phyloP scores from a whole-genome alignment of 2,797 vertebrate species.

The Tapera naevia region DNA sequence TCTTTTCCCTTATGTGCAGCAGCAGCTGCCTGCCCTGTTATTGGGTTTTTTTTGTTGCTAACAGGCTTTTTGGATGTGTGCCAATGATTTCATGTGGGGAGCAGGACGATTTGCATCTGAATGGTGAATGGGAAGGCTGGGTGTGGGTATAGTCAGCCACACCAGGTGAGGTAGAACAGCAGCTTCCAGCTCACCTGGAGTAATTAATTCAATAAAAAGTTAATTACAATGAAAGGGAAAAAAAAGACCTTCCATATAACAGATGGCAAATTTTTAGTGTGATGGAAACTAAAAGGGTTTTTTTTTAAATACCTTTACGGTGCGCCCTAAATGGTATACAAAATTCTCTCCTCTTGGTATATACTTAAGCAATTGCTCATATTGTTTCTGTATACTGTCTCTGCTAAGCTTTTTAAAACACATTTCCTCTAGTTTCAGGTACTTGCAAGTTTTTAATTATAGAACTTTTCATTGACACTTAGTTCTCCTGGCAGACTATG shows the following conservation, averaged over 20 bases:
- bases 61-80: slow-evolving; percentile 23
- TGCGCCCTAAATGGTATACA: neutral
- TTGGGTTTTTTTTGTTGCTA: neutral
- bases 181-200: slow-evolving; percentile 58
- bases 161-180: slow-evolving; percentile 41
- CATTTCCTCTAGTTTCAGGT: neutral
- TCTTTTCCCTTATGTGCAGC: neutral
- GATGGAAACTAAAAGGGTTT: neutral
- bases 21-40: slow-evolving; percentile 36
- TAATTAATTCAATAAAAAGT: slow-evolving; percentile 66
- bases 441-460: neutral
- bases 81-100: slow-evolving; percentile 3
- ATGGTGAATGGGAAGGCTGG: slow-evolving; percentile 22
- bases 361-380: neutral
- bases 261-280: slow-evolving; percentile 46
- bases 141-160: neutral
- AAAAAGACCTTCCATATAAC: slow-evolving; percentile 20
- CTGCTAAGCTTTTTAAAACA: neutral
- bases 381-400: neutral
- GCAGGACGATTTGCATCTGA: slow-evolving; percentile 35
- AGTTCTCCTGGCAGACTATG: neutral
- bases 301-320: neutral
- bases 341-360: neutral
- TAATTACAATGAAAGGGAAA: slow-evolving; percentile 42
- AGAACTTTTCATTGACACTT: neutral